Percentiles rank a stretch among this genome's conserved stretches.
Conservation (phyloP, 2,113 vertebrate species). For the Nothocercus julius region DNA sequence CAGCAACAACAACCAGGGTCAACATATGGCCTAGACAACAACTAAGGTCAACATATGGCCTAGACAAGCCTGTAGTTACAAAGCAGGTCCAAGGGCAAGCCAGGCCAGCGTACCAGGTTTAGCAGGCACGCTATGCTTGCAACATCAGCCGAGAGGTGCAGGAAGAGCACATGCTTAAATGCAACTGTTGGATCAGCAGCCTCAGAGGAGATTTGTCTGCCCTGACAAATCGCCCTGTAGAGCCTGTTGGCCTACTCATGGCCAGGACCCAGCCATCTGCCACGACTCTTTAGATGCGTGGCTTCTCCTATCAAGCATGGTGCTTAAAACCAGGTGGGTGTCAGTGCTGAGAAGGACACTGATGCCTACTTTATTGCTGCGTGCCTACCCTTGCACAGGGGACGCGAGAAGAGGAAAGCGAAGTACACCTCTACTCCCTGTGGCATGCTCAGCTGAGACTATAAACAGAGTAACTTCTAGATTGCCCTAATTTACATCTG, state of each 20-base stretch:
- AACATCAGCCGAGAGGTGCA: too few species aligned
- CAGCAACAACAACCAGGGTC: not conserved
- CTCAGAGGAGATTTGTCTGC: not conserved
- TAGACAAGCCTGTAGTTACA: not conserved
- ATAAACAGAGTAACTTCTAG: not conserved
- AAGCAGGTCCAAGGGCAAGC: not conserved
- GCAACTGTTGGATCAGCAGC: too few species aligned
- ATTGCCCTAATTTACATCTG: not conserved
- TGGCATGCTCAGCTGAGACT: not conserved
- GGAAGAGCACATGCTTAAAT: too few species aligned
- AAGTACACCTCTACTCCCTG: not conserved
- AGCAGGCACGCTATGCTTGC: accelerated
- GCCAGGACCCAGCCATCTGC: not conserved
- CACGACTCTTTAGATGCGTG: not conserved
- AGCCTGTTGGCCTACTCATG: accelerated
- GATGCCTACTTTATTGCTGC: accelerated
- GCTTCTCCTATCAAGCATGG: accelerated
- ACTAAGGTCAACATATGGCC: not conserved
- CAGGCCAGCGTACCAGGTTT: not conserved
- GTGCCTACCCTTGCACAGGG: not conserved
- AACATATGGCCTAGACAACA: not conserved
- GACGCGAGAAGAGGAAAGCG: not conserved
- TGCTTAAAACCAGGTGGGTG: not conserved
- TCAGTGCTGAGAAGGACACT: not conserved
- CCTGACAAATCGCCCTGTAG: not conserved